Evolutionary conservation across 2,888 invertebrate species (phyloP).

Genomic region (Metellina segmentata): DNA sequence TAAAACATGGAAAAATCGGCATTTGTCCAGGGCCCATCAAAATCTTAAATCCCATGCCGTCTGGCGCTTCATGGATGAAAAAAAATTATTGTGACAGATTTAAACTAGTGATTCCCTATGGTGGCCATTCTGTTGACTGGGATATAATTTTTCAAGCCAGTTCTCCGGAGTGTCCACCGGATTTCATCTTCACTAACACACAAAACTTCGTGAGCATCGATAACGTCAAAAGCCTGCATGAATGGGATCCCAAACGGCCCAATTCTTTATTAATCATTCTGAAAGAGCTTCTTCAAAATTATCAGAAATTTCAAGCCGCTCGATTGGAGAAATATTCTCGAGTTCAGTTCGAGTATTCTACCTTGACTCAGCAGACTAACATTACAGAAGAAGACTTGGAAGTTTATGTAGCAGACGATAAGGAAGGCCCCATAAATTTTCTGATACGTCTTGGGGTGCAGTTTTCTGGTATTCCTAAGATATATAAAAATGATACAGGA

Average conservation of each 20-base stretch:
- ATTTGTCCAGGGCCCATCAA: constrained; percentile 69
- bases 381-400: constrained; percentile 68
- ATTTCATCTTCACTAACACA: constrained; percentile 63
- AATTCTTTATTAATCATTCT: constrained; percentile 58
- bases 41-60: constrained; percentile 68
- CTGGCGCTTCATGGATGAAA: constrained; percentile 35
- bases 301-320: constrained; percentile 54
- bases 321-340: constrained; percentile 67
- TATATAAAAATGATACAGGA: constrained; percentile 59
- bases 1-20: constrained; percentile 69
- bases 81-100: constrained; percentile 65
- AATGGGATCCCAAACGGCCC: constrained; percentile 30
- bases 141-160: constrained; percentile 61
- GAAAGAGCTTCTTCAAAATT: constrained; percentile 57
- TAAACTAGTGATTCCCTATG: constrained; percentile 71
- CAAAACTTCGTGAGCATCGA: constrained; percentile 34
- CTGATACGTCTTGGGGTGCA: constrained; percentile 54
- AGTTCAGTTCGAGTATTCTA: constrained; percentile 72
- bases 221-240: constrained; percentile 25
- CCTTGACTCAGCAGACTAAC: constrained; percentile 61
- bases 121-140: constrained; percentile 73
- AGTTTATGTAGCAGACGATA: constrained; percentile 66
- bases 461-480: constrained; percentile 58
- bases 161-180: constrained; percentile 56
- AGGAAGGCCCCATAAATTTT: constrained; percentile 68